Evolutionary conservation across 2,888 invertebrate genomes (phyloP), one percentile per base, ranked within the genome.

Genomic region (Furcula furcula): DNA sequence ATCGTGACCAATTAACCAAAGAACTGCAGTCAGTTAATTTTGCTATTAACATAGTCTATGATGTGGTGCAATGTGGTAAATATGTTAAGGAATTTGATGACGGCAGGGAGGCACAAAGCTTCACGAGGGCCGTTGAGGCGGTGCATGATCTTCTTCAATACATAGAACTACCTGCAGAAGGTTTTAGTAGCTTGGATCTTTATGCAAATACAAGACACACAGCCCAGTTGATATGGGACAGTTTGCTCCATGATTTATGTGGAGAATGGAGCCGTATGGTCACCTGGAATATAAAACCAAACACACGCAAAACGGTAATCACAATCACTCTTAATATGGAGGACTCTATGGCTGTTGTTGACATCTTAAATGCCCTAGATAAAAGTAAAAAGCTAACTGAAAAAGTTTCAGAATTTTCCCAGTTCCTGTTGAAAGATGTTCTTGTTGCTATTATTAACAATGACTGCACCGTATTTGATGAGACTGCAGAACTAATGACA

Each of bases 401-500:
- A 15, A 90, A 90, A 57, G 65, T 94, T 4, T 77, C 90, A 19
- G 76, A 84, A 32, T 91, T 95, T 56, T 82, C 91, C 1, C 80
- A 82, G 36, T 91, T 90, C 53, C 59, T 95, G 10, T 73, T 92
- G 50, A 82, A 90, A 18, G 71, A 90, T 41, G 68, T 94, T 13
- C 76, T 94, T 7, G 66, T 77, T 32, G 91, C 92, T 0, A 86
- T 94, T 0, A 90, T 94, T 34, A 77, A 87, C 31, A 68, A 81
- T 36, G 78, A 90, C 7, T 73, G 73, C 16, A 59, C 55, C n/a
- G 80, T 92, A 2, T 73, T 72, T 26, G 71, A 79, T 3, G 78
- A 84, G 35, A 75, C 81, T 28, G 74, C 76, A 7, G 71, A 75
- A 25, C 40, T 69, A 10, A 55, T 79, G 40, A 74, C 63, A n/a